Evolutionary conservation across 2,888 invertebrate species (phyloP).

Genomic region (Phragmatobia fuliginosa): DNA sequence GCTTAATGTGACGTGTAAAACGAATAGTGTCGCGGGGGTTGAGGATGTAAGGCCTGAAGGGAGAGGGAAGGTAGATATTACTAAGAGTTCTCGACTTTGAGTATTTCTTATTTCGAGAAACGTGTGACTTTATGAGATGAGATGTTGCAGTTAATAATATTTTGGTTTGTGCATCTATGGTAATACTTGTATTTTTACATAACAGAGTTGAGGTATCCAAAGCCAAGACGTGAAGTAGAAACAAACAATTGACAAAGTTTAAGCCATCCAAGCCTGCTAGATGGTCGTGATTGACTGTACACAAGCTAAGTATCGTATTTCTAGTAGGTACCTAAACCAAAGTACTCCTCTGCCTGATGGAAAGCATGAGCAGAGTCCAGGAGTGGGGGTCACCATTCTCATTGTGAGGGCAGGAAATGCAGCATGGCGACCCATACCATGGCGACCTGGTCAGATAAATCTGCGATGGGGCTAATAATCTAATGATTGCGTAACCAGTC

Average conservation of each 20-base stretch:
- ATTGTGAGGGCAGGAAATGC: too few species aligned
- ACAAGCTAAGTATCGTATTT: neutral
- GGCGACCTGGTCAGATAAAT: too few species aligned
- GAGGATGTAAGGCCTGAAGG: constrained; percentile 11
- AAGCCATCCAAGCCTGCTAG: neutral
- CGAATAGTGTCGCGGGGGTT: constrained; percentile 58
- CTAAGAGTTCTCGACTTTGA: constrained; percentile 12
- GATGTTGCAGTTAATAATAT: neutral
- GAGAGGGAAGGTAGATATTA: constrained; percentile 13
- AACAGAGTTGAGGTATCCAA: neutral
- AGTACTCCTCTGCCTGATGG: too few species aligned
- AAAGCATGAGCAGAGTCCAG: too few species aligned
- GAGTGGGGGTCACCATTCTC: too few species aligned
- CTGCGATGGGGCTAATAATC: too few species aligned
- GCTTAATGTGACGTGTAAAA: constrained; percentile 74
- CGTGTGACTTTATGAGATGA: neutral
- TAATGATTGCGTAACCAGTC: too few species aligned
- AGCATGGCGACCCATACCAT: too few species aligned
- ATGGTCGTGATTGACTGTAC: neutral
- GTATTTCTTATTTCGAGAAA: neutral
- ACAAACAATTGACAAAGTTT: too few species aligned
- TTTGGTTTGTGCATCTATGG: neutral
- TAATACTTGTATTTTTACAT: too few species aligned
- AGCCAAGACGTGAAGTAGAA: too few species aligned
- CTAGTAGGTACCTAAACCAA: neutral